Base-by-base conservation (phyloP, 2,888 invertebrate species). In the Ormyrus thymus region DNA sequence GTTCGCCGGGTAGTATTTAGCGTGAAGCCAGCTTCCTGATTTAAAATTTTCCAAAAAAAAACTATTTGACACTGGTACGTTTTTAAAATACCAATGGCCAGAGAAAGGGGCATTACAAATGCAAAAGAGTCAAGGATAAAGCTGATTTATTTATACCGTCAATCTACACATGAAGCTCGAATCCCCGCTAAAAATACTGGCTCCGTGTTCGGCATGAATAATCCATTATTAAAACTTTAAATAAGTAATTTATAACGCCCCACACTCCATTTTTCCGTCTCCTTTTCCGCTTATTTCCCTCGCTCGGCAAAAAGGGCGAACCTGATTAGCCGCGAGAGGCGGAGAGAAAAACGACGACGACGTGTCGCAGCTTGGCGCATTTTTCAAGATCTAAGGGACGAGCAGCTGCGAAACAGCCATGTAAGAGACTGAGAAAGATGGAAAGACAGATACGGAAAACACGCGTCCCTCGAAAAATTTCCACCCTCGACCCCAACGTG, bases 381-480 rank as follows among this genome's bases (percentile, higher is more conserved):
- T 74, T 72, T 62, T 66, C 65, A 59, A 43, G 6, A 45, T 62
- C 56, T 43, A 29, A 29, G 29, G 29, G 29, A 29, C 29, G 29
- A 29, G 29, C 29, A 29, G 29, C 29, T 29, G 29, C 3, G 29
- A 29, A 29, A 29, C 11, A 43, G 65, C 56, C 55, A 48, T 70
- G 50, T 46, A 66, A 65, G 43, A 51, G 61, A 43, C 29, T 29
- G 29, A 53, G 11, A 10, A 45, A 61, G 50, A 74, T 10, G 65
- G 8, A 43, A 65, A n/a, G 48, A 29, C 45, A 46, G 13, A 6
- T 1, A 43, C 2, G 7, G 13, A 6, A 56, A 51, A 9, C 9
- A 7, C 53, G 69, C 61, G 48, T 51, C 45, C 56, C 58, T 43
- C 29, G 76, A 70, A 70, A 76, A 70, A 76, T 76, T 55, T 51